Evolutionary conservation across 2,888 invertebrate genomes (phyloP).

Genomic region (Oscheius sp.): DNA sequence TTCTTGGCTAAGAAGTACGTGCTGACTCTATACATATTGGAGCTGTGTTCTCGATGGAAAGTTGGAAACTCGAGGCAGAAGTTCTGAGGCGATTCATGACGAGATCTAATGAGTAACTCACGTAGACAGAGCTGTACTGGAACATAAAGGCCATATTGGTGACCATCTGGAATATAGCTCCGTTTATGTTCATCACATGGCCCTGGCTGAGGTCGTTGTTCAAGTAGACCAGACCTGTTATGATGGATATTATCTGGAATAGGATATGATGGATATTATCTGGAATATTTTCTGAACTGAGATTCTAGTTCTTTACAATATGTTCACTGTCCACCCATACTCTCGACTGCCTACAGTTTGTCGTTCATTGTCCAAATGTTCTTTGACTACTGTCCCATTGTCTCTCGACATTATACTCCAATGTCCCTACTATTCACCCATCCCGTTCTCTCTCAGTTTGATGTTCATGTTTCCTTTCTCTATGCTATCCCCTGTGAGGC

Average conservation of each 20-base stretch:
- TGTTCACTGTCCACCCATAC: too few relatives aligned
- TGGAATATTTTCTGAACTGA: background rate
- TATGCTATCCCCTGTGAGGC: too few relatives aligned
- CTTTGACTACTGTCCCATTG: too few relatives aligned
- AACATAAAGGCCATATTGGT: slow-evolving; percentile 91
- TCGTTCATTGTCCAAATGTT: too few relatives aligned
- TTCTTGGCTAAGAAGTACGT: slow-evolving; percentile 89
- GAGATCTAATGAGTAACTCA: slow-evolving; percentile 73
- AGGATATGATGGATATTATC: background rate
- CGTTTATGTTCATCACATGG: slow-evolving; percentile 88
- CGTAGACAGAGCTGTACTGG: slow-evolving; percentile 91
- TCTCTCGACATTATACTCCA: too few relatives aligned
- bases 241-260: slow-evolving; percentile 84
- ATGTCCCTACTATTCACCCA: too few relatives aligned
- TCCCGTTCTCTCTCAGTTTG: background rate
- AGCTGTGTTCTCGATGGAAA: slow-evolving; percentile 88
- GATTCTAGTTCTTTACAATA: too few relatives aligned
- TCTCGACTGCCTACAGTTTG: too few relatives aligned
- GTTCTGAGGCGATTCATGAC: slow-evolving; percentile 38
- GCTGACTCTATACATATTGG: slow-evolving; percentile 90
- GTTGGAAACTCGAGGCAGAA: slow-evolving; percentile 83
- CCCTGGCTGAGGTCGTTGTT: slow-evolving; percentile 77
- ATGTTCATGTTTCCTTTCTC: too few relatives aligned
- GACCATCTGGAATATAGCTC: slow-evolving; percentile 88
- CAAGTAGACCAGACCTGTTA: slow-evolving; percentile 84